Conservation (phyloP, 1,140 invertebrate genomes). For the Schlechtendalia chinensis region DNA sequence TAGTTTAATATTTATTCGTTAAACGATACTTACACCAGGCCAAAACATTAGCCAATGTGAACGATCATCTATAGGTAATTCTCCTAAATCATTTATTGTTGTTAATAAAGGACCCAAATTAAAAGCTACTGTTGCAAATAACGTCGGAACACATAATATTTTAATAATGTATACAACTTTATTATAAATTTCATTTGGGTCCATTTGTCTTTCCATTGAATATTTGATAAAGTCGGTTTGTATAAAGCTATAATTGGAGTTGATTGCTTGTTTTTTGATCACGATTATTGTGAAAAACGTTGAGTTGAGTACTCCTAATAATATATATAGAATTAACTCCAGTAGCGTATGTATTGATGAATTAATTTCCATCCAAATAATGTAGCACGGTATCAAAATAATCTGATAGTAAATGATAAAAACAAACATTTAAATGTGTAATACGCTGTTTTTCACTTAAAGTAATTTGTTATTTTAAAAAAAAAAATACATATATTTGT, state of each 20-base stretch:
- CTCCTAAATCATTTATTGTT: constrained; percentile 8
- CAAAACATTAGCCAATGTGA: background rate
- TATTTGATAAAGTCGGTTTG: background rate
- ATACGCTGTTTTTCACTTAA: too few species aligned
- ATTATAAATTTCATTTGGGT: background rate
- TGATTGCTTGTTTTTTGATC: background rate
- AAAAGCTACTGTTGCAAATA: background rate
- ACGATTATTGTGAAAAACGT: background rate
- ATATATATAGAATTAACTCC: constrained; percentile 12
- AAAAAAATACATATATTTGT: too few species aligned
- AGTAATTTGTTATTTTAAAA: too few species aligned
- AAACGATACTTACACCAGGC: background rate
- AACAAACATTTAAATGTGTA: too few species aligned
- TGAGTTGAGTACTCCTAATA: background rate
- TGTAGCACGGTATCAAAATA: background rate
- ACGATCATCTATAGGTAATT: background rate
- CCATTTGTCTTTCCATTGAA: background rate
- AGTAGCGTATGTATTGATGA: background rate
- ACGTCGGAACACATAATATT: background rate
- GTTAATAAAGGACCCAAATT: background rate
- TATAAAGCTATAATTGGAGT: background rate
- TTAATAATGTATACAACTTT: background rate
- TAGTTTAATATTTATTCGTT: background rate
- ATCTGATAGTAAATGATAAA: background rate
- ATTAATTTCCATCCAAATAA: background rate